A percentile compares a stretch with the other conserved stretches of the same genome.
phyloP scores from a whole-genome alignment of 2,113 vertebrate genomes.

The Enhydra lutris region DNA sequence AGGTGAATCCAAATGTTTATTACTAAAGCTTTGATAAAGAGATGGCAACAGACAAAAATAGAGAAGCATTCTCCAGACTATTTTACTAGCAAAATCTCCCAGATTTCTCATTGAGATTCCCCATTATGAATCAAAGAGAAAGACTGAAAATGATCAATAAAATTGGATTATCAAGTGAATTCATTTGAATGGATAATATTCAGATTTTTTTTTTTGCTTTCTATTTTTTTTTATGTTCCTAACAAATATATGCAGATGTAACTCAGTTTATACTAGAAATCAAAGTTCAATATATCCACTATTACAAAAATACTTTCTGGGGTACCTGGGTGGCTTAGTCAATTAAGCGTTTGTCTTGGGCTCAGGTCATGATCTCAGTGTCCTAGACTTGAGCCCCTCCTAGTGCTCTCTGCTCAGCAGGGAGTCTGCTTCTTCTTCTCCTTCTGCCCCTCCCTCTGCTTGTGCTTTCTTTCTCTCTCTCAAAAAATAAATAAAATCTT shows the following conservation, averaged over 20 bases:
- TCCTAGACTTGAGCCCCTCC: neutral
- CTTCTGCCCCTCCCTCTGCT: neutral
- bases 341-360: neutral
- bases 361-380: neutral
- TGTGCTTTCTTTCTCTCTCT: neutral
- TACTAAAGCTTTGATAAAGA: conserved; percentile 24
- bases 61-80: neutral
- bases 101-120: conserved; percentile 43
- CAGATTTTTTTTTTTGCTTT: neutral
- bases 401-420: neutral
- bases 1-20: neutral
- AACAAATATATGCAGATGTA: neutral
- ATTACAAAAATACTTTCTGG: neutral
- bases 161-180: conserved; percentile 41
- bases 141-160: neutral
- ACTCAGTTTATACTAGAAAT: neutral
- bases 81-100: conserved; percentile 17
- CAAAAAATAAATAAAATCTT: neutral
- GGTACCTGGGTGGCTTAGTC: neutral
- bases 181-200: conserved; percentile 37
- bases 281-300: neutral
- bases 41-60: neutral
- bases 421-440: neutral
- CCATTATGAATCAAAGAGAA: conserved; percentile 34
- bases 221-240: neutral